Evolutionary conservation across 64 coral and sea anemone species (phyloP).

Genomic region (Acropora yongei): DNA sequence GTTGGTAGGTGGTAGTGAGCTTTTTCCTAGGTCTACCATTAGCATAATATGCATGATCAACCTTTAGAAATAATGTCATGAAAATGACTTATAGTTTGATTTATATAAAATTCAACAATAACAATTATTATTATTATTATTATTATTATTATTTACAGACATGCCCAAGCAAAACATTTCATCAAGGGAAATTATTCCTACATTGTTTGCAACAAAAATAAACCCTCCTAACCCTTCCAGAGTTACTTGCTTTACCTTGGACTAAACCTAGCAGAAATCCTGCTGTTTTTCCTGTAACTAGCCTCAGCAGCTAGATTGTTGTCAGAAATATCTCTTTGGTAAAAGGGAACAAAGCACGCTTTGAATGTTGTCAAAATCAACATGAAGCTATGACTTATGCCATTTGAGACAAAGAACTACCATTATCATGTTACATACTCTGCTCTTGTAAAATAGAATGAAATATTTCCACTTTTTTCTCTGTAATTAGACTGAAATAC

Average conservation of each 20-base stretch:
- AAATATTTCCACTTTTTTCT: no score
- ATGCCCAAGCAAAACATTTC: no score
- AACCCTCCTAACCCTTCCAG: slow-evolving; percentile 38
- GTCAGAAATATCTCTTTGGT: background rate
- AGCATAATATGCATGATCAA: background rate
- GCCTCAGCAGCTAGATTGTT: background rate
- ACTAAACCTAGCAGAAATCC: slow-evolving; percentile 1
- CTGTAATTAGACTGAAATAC: background rate
- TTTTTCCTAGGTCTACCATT: background rate
- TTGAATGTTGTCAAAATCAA: background rate
- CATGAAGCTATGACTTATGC: background rate
- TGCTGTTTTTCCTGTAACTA: background rate
- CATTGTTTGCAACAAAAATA: no score
- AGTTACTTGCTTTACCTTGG: slow-evolving; percentile 3
- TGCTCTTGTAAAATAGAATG: background rate
- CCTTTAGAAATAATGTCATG: background rate
- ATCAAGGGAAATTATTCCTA: no score
- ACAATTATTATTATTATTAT: no score
- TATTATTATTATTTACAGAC: no score
- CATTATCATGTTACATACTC: background rate
- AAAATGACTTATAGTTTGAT: no score
- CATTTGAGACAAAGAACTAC: background rate
- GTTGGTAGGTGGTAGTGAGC: background rate
- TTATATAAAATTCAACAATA: no score
- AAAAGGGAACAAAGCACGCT: background rate